A percentile compares a stretch with the other conserved stretches of the same genome.
These are phyloP conservation scores for Caradrina clavipalpis DNA, from an alignment of 2,888 invertebrate species.

Conservation along the genomic window DNA sequence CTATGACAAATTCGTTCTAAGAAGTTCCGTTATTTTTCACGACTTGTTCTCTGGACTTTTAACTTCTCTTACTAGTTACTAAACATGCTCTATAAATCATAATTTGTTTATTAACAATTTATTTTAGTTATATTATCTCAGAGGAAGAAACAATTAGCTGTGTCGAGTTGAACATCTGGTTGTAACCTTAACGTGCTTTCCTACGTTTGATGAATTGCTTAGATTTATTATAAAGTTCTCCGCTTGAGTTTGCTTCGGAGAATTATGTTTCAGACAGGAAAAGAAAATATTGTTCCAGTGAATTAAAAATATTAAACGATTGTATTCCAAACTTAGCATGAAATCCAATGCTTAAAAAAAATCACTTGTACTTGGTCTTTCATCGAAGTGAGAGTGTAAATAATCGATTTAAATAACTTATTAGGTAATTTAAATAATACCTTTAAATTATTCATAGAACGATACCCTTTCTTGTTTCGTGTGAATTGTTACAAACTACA, in stretches of 20 bases:
- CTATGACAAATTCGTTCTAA: conserved; percentile 41
- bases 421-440: not conserved
- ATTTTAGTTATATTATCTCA: not conserved
- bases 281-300: not conserved
- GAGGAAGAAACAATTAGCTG: not conserved
- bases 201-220: conserved; percentile 2
- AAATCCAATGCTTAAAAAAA: not conserved
- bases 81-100: not conserved
- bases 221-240: not conserved
- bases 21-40: conserved; percentile 41
- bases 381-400: not conserved
- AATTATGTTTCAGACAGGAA: conserved; percentile 2
- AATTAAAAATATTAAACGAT: not conserved
- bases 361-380: not conserved
- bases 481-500: not conserved
- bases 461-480: not conserved
- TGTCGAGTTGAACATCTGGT: conserved; percentile 5
- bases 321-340: not conserved
- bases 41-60: conserved; percentile 16
- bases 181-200: not conserved
- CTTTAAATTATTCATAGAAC: not conserved
- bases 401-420: not conserved
- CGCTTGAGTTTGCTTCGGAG: not conserved
- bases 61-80: not conserved
- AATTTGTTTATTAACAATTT: not conserved